Evolutionary conservation across 2,797 vertebrate genomes (phyloP).

Genomic region (Thunnus albacares): DNA sequence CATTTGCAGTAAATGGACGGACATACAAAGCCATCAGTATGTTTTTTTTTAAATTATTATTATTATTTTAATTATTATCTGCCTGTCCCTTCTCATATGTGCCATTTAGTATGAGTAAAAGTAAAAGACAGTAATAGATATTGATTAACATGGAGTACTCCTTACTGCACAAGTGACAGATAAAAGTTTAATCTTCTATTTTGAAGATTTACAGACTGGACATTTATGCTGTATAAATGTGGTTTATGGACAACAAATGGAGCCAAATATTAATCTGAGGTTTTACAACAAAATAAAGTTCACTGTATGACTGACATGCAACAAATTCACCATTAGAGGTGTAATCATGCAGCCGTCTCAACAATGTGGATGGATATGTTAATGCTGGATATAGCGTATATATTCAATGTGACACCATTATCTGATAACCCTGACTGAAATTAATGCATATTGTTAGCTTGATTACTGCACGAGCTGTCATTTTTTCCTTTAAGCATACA

Average conservation of each 20-base stretch:
- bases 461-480: slow-evolving; percentile 1
- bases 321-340: background rate
- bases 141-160: background rate
- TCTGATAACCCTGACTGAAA: slow-evolving; percentile 8
- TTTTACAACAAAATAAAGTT: background rate
- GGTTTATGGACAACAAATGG: background rate
- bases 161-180: slow-evolving; percentile 2
- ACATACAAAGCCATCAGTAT: too few relatives aligned
- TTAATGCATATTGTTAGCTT: background rate
- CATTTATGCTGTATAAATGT: background rate
- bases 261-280: background rate
- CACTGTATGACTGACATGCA: background rate
- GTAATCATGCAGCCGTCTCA: background rate
- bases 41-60: too few relatives aligned
- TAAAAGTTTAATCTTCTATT: background rate
- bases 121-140: slow-evolving; percentile 30
- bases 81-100: background rate
- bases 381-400: background rate
- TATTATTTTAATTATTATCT: background rate
- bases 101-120: slow-evolving; percentile 14
- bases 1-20: background rate
- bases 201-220: background rate
- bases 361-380: background rate
- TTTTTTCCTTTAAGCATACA: background rate
- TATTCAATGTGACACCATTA: slow-evolving; percentile 3